These are phyloP conservation scores for Mycteria americana DNA, from an alignment of 2,797 vertebrate species.

Conservation along the genomic window DNA sequence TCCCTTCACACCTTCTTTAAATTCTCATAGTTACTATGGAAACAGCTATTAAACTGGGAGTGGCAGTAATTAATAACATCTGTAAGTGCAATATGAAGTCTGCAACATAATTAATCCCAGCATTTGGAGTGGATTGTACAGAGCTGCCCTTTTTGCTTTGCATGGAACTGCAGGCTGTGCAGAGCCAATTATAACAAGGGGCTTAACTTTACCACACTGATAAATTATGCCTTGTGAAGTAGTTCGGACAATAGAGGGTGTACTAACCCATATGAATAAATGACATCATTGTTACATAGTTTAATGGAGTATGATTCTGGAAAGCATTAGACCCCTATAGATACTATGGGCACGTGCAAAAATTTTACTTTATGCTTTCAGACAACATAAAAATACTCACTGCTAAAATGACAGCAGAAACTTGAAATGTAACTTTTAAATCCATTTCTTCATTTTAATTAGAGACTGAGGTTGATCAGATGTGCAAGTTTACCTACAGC, in stretches of 20 bases:
- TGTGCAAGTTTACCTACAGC: not conserved
- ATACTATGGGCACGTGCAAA: not conserved
- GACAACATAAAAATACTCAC: not conserved
- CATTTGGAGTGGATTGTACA: constrained; percentile 5
- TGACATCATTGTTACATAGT: not conserved
- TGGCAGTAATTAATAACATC: constrained; percentile 54
- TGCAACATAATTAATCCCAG: constrained; percentile 26
- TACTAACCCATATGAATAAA: not conserved
- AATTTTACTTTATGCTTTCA: not conserved
- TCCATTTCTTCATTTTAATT: not conserved
- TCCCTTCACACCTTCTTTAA: not conserved
- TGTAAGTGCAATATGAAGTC: constrained; percentile 39
- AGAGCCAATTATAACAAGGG: not conserved
- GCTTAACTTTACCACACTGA: not conserved
- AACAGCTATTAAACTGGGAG: constrained; percentile 39
- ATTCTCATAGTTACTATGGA: constrained; percentile 26
- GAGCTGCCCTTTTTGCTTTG: not conserved
- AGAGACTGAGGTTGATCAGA: not conserved
- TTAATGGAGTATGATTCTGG: not conserved
- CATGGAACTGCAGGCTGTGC: not conserved
- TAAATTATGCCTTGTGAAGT: not conserved
- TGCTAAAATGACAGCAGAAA: not conserved
- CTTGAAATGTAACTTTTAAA: not conserved
- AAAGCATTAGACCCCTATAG: not conserved
- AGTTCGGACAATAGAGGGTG: not conserved